Evolutionary conservation across 2,888 invertebrate genomes (phyloP), one percentile per base, ranked within the genome.

Genomic region (Sceliomorpha sp.): DNA sequence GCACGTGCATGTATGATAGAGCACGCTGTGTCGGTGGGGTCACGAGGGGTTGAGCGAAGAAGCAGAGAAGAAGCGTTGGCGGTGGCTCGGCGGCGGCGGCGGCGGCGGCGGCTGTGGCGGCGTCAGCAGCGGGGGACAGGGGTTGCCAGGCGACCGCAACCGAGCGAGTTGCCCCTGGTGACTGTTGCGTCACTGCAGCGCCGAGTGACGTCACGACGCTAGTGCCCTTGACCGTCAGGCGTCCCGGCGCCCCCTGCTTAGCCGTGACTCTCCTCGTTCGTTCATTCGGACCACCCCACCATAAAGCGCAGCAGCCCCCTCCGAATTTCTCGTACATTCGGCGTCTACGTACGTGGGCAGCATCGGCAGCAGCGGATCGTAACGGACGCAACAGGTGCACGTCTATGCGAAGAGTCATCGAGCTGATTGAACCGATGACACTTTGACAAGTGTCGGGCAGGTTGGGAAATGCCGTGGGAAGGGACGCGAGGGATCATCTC

Each of bases 101-200:
- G 15, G 59, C 10, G 32, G 50, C 44, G 58, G 62, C 47, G 51
- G 34, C 45, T 37, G 37, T 32, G 55, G 24, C 42, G 32, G 50
- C 31, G 40, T 42, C 32, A 62, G 29, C 6, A 29, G 44, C 5
- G 42, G 8, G 42, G 20, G 34, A 12, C 20, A 72, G 78, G 81
- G 78, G 83, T 83, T 84, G 82, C 83, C 78, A 75, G 72, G 81
- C 80, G 73, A 83, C 79, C 76, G 70, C 78, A 74, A 73, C 73
- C 73, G 70, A 62, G 74, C 75, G 70, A 76, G 83, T 85, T 84
- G 80, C 84, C 82, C 81, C 74, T 82, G 80, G 77, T 80, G 81
- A 85, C 85, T 76, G 75, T 85, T 85, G 84, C 85, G 85, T 85
- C 85, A 85, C 81, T 83, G 83, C 82, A 79, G 82, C 81, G 79